Base-by-base conservation (phyloP, 2,888 invertebrate species). In the Rhagophthalmus giganteus region DNA sequence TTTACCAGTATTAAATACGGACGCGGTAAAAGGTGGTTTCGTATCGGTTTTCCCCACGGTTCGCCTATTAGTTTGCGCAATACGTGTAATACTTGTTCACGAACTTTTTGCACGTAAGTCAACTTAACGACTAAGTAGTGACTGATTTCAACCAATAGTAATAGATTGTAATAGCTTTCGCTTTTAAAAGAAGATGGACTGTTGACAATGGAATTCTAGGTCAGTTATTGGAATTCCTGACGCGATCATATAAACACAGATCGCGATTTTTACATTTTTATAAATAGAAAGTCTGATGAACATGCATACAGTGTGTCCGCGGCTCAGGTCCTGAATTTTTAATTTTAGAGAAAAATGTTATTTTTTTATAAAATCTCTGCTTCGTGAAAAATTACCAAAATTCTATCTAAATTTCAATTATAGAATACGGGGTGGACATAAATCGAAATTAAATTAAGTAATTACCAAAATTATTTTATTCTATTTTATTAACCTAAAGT, bases 171-270 rank as follows among this genome's bases (percentile, higher is more conserved):
- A n/a, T 20, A 20, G 50, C 50, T 50, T 49, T 44, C 50, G 44
- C 44, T 50, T 44, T 38, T 35, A 44, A 35, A 50, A 10, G 32
- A 44, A 42, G 50, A 50, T 27, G 16, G 31, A 37, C 20, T 20
- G 7, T 7, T 11, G 30, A 16, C 39, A 39, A 20, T 30, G 27
- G 28, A 39, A 27, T 39, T 39, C 39, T 39, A 39, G 39, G 39
- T 39, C 39, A 39, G 27, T 39, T 39, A 39, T 30, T 6, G 1
- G 28, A 20, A 20, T 20, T 20, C 7, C 7, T 20, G 20, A n/a
- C n/a, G n/a, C n/a, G n/a, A n/a, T n/a, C n/a, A n/a, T n/a, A n/a
- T n/a, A n/a, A n/a, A n/a, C n/a, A n/a, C n/a, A n/a, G n/a, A n/a
- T n/a, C n/a, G n/a, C n/a, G n/a, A n/a, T n/a, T n/a, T n/a, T n/a